phyloP scores from a whole-genome alignment of 1,140 invertebrate genomes.

The Leptinotarsa lineolata region DNA sequence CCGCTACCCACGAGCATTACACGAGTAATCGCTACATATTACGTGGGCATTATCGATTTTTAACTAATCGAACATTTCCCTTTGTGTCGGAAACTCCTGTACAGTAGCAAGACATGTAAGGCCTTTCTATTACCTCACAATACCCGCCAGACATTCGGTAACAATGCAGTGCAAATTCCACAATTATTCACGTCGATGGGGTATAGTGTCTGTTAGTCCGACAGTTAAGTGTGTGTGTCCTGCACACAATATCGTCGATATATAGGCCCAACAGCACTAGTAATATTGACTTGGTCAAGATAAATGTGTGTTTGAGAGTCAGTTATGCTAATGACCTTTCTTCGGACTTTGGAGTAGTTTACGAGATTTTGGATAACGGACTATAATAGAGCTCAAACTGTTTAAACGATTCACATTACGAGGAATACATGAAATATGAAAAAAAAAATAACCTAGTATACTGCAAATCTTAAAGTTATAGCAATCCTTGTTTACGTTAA shows the following conservation, averaged over 20 bases:
- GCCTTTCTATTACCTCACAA: neutral
- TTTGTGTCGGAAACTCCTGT: neutral
- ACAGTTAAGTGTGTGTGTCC: neutral
- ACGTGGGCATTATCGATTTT: constrained; percentile 8
- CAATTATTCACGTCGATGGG: neutral
- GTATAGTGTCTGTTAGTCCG: neutral
- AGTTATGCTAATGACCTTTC: neutral
- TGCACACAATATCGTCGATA: constrained; percentile 1
- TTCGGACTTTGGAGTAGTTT: neutral
- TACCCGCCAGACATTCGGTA: neutral
- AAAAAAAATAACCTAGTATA: too few species aligned
- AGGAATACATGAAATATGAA: too few species aligned
- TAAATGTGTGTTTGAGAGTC: neutral
- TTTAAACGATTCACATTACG: too few species aligned
- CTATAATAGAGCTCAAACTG: too few species aligned
- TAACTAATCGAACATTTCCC: neutral
- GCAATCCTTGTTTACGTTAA: too few species aligned
- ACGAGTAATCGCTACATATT: neutral
- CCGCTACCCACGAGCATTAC: neutral
- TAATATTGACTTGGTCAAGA: neutral
- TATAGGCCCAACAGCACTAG: neutral
- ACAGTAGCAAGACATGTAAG: neutral
- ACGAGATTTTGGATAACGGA: neutral
- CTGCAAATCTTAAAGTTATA: too few species aligned
- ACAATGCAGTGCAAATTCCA: neutral